These are phyloP conservation scores for Eulemur albifrons DNA, from an alignment of 2,797 vertebrate genomes.

Conservation along the genomic window DNA sequence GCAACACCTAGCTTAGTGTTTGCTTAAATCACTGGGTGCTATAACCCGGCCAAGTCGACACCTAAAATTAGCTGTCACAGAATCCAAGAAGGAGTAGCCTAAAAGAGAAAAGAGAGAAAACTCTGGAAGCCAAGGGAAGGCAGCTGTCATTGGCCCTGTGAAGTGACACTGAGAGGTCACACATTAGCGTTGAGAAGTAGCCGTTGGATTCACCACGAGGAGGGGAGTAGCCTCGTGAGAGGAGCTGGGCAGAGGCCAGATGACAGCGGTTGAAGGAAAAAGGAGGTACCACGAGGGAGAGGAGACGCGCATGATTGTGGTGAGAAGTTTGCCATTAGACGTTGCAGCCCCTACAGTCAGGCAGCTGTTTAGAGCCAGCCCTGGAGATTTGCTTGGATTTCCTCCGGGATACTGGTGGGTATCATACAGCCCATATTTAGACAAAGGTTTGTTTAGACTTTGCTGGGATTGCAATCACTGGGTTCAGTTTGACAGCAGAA, in stretches of 20 bases:
- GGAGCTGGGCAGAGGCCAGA: not conserved
- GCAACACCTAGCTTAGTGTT: fast-evolving
- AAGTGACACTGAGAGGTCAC: not conserved
- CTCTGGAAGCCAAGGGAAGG: not conserved
- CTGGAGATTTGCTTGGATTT: not conserved
- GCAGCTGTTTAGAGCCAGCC: not conserved
- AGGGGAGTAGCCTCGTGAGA: not conserved
- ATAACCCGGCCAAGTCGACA: not conserved
- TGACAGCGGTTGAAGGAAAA: not conserved
- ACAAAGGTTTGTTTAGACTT: not conserved
- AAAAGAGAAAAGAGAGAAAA: not conserved
- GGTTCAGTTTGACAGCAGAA: not conserved
- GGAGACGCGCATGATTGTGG: no score
- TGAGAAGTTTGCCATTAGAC: no score
- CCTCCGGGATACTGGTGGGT: not conserved
- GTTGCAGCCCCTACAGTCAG: fast-evolving
- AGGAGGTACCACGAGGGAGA: not conserved
- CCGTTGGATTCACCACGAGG: not conserved
- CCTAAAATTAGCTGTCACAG: not conserved
- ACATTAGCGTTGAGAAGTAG: not conserved
- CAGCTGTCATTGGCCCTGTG: not conserved
- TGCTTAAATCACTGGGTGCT: not conserved
- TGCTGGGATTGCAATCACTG: not conserved
- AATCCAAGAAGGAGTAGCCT: not conserved
- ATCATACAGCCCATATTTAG: fast-evolving